phyloP scores from a whole-genome alignment of 2,113 vertebrate genomes.

The Oceanites oceanicus region DNA sequence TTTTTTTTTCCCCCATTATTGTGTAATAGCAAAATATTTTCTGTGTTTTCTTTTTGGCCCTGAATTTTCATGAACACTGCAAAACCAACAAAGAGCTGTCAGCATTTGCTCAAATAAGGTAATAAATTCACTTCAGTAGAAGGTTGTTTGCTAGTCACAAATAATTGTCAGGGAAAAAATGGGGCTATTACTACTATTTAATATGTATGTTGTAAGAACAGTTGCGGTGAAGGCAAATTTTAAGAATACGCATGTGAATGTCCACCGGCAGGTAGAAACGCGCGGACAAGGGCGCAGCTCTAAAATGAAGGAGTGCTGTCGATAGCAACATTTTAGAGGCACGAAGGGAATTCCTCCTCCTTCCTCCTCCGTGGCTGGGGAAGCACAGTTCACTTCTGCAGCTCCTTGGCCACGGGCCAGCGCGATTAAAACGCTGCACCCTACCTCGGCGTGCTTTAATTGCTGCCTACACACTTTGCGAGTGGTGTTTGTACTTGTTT shows the following conservation, averaged over 20 bases:
- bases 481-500: not conserved
- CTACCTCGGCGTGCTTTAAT: not conserved
- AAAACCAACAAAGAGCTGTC: not conserved
- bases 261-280: not conserved
- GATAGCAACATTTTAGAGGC: rapidly evolving
- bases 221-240: not conserved
- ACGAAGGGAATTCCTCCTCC: not conserved
- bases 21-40: not conserved
- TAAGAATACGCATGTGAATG: not conserved
- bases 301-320: not conserved
- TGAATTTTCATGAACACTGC: not conserved
- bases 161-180: not conserved
- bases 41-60: not conserved
- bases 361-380: not conserved
- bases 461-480: not conserved
- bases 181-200: not conserved
- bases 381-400: not conserved
- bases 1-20: not conserved
- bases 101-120: not conserved
- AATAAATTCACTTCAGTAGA: not conserved
- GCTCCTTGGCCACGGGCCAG: not conserved
- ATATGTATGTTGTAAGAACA: not conserved
- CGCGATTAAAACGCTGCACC: not conserved
- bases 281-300: rapidly evolving
- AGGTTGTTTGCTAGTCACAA: not conserved